Base-by-base conservation (phyloP, 2,113 vertebrate species). In the Cheilinus undulatus region DNA sequence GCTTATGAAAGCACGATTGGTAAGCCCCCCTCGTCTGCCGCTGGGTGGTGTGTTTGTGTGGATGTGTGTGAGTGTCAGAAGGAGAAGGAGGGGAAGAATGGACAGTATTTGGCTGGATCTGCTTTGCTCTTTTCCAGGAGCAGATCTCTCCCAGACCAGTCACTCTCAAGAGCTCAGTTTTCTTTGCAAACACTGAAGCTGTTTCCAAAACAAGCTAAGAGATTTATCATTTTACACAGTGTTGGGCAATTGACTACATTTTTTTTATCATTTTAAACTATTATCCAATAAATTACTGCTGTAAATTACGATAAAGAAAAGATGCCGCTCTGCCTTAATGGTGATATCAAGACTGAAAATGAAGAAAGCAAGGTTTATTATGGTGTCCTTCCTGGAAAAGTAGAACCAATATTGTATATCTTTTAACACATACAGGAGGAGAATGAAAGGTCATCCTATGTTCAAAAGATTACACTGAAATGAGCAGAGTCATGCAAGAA, bases 1-100 rank as follows among this genome's bases (percentile, higher is more conserved):
- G 79, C 79, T 88, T 91, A 91, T 90, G 85, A 91, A 91, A 91
- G 89, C 60, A 43, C 3, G 53, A 90, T 80, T 80, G 83, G 77
- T 82, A 79, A 88, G 81, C 70, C 76, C 69, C 76, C 68, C 57
- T 69, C 24, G 0, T 52, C 65, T 61, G 43, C 78, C 54, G 67
- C 77, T 84, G 69, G 79, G 77, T 76, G 58, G 60, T 80, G 80
- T 73, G 69, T 53, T 32, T 76, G 57, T 80, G 69, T 76, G 62
- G 7, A 19, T 79, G 60, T 52, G 61, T 65, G 68, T 65, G 51
- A 45, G 59, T 67, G 51, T 78, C 34, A 34, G 63, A 57, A 60
- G 57, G 63, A 71, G 22, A 60, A 36, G 51, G 69, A 32, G 58
- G 30, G 70, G 26, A 22, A 61, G 59, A 76, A 54, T 57, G 66